These are phyloP conservation scores for Cotesia chilonis DNA, from an alignment of 1,140 invertebrate species.

Conservation along the genomic window DNA sequence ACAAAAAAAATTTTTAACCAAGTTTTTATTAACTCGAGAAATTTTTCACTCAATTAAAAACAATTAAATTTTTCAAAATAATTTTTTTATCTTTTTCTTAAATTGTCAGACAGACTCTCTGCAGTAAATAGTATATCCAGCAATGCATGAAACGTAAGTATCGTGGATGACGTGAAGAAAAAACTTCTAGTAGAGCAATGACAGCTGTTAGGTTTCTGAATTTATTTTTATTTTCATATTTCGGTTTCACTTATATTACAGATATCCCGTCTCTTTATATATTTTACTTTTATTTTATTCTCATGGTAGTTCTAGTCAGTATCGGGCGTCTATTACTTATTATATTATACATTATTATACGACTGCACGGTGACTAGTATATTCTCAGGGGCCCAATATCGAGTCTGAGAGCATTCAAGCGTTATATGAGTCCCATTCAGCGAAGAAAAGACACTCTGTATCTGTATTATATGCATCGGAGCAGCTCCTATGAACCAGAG, in stretches of 20 bases:
- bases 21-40: too few species aligned
- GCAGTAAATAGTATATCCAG: background rate
- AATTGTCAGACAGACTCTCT: background rate
- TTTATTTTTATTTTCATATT: background rate
- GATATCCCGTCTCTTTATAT: background rate
- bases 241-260: background rate
- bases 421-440: slow-evolving; percentile 44
- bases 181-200: background rate
- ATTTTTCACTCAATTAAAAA: too few species aligned
- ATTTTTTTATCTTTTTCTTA: background rate
- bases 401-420: slow-evolving; percentile 38
- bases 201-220: slow-evolving; percentile 21
- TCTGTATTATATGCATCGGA: background rate
- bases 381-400: slow-evolving; percentile 19
- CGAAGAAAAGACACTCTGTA: slow-evolving; percentile 34
- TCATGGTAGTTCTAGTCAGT: background rate
- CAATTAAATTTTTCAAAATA: too few species aligned
- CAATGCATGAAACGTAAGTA: background rate
- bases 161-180: background rate
- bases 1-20: too few species aligned
- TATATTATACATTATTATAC: too few species aligned
- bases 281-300: background rate
- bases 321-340: background rate
- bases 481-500: background rate
- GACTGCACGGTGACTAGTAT: too few species aligned